Conservation (phyloP, 2,797 vertebrate species). For the Meriones psammophilus region DNA sequence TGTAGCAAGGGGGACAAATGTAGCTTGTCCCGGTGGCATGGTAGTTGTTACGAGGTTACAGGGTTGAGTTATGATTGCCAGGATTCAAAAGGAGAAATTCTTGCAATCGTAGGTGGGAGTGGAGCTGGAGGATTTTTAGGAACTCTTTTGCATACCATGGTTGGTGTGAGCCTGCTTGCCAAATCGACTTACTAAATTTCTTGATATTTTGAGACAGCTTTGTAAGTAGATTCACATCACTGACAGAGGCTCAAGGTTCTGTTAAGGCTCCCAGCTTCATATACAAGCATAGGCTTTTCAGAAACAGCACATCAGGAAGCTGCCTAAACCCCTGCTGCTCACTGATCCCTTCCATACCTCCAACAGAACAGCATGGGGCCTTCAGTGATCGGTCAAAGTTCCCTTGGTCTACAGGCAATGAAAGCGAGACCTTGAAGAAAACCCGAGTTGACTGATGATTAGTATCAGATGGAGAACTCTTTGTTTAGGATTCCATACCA, state of each 20-base stretch:
- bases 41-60: not conserved
- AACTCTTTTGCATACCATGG: slow-evolving; percentile 39
- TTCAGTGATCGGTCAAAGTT: not conserved
- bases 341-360: not conserved
- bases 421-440: not conserved
- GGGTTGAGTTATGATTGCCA: not conserved
- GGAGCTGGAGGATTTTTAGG: not conserved
- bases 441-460: not conserved
- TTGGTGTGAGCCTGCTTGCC: not conserved
- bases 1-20: not conserved
- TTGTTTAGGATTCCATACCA: slow-evolving; percentile 3
- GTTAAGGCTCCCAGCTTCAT: not conserved
- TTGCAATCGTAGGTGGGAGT: not conserved
- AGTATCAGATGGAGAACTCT: slow-evolving; percentile 47
- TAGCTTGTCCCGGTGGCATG: slow-evolving; percentile 9
- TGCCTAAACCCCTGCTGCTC: not conserved
- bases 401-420: slow-evolving; percentile 32
- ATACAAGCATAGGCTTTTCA: not conserved
- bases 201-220: slow-evolving; percentile 30
- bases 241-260: not conserved
- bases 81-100: slow-evolving; percentile 54
- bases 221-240: not conserved
- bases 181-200: slow-evolving; percentile 24
- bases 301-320: slow-evolving; percentile 1
- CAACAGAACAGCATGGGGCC: not conserved